Evolutionary conservation across 2,797 vertebrate species (phyloP).

Genomic region (Tenualosa thibaudeaui): DNA sequence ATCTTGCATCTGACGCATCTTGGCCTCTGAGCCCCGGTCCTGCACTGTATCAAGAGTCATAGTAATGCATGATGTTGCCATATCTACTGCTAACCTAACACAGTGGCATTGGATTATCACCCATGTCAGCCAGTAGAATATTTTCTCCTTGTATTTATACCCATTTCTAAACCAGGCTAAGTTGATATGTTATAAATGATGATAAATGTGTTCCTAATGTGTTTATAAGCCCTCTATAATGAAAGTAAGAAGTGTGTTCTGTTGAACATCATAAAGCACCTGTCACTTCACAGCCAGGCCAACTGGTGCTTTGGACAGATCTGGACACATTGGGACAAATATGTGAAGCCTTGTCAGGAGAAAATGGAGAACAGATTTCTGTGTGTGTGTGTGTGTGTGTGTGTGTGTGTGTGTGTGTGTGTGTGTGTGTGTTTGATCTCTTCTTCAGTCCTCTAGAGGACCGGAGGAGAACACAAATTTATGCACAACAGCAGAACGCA

Average conservation of each 20-base stretch:
- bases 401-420: neutral
- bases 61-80: too few species aligned
- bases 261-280: neutral
- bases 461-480: neutral
- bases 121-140: too few species aligned
- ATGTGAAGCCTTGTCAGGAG: neutral
- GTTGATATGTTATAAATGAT: neutral
- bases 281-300: neutral
- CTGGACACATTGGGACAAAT: neutral
- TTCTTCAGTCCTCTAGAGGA: neutral
- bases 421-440: neutral
- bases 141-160: too few species aligned
- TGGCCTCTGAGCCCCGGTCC: too few species aligned
- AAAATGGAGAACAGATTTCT: neutral
- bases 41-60: too few species aligned
- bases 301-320: neutral
- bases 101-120: too few species aligned
- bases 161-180: too few species aligned
- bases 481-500: neutral
- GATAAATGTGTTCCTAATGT: neutral
- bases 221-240: neutral
- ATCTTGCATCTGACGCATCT: too few species aligned
- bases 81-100: too few species aligned
- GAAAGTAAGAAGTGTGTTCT: neutral
- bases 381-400: neutral